Conservation (phyloP, 2,113 vertebrate genomes). For the Athene cunicularia region DNA sequence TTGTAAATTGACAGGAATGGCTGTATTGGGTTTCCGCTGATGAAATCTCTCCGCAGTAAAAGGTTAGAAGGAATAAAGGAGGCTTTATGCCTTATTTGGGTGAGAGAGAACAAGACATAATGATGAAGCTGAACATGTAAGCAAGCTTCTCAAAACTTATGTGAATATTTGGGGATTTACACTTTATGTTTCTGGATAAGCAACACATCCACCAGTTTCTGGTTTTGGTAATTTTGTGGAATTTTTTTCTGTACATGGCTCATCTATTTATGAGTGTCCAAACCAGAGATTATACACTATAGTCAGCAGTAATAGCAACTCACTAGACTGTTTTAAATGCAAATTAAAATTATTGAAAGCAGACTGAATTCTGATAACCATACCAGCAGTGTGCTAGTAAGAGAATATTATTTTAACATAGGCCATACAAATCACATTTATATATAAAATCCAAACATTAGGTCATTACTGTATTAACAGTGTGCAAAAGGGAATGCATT, state of each 20-base stretch:
- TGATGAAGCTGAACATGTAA: background rate
- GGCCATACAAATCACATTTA: background rate
- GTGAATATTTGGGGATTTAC: background rate
- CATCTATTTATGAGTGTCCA: background rate
- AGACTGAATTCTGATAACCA: background rate
- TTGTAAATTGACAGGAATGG: slow-evolving; percentile 19
- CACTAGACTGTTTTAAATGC: background rate
- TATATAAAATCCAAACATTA: background rate
- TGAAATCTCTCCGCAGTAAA: slow-evolving; percentile 27
- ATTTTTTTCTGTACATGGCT: background rate
- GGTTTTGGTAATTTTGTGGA: background rate
- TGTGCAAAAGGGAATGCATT: background rate
- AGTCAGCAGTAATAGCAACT: background rate
- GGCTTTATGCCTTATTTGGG: slow-evolving; percentile 14
- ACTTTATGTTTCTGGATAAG: background rate
- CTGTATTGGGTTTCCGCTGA: slow-evolving; percentile 30
- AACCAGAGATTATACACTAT: background rate
- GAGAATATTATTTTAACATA: background rate
- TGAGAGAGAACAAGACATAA: background rate
- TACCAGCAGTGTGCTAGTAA: background rate
- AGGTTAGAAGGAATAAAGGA: slow-evolving; percentile 11
- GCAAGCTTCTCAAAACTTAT: background rate
- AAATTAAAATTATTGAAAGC: background rate
- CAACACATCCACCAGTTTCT: background rate
- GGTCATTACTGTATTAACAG: background rate